Evolutionary conservation across 1,140 invertebrate species (phyloP).

Genomic region (Pantala flavescens): DNA sequence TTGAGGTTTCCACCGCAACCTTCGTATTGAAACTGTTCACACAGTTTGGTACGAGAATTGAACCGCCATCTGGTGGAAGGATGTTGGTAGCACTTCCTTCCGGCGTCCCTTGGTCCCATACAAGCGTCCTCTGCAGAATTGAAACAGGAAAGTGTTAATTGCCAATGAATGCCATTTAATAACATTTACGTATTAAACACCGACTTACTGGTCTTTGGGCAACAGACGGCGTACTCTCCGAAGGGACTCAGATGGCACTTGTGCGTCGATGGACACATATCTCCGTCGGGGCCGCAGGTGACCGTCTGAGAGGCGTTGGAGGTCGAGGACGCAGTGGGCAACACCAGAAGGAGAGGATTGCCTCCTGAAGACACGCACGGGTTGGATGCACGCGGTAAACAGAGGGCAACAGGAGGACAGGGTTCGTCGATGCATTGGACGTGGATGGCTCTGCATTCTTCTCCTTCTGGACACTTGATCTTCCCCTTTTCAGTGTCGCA

Average conservation of each 20-base stretch:
- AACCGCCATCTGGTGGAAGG: slow-evolving; percentile 64
- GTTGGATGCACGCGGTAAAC: slow-evolving; percentile 62
- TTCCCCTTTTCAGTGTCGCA: slow-evolving; percentile 40
- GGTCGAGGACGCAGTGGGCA: slow-evolving; percentile 21
- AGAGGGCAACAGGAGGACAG: slow-evolving; percentile 67
- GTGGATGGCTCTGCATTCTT: slow-evolving; percentile 48
- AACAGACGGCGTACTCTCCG: slow-evolving; percentile 68
- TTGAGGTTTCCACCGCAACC: slow-evolving; percentile 77
- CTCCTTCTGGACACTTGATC: slow-evolving; percentile 59
- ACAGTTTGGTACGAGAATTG: slow-evolving; percentile 62
- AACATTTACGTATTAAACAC: too few relatives aligned
- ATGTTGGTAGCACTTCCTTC: slow-evolving; percentile 32
- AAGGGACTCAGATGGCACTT: slow-evolving; percentile 72
- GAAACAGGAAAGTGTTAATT: slow-evolving; percentile 14
- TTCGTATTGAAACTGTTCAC: slow-evolving; percentile 56
- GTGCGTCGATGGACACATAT: slow-evolving; percentile 68
- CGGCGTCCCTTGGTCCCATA: slow-evolving; percentile 56
- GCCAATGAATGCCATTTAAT: too few relatives aligned
- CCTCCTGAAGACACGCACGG: slow-evolving; percentile 49
- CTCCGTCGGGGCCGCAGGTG: slow-evolving; percentile 59
- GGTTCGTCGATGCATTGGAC: slow-evolving; percentile 44
- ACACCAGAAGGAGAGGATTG: slow-evolving; percentile 45
- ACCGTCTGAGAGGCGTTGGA: slow-evolving; percentile 39
- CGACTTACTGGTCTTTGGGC: slow-evolving; percentile 61
- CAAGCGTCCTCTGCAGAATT: slow-evolving; percentile 60